Evolutionary conservation across 2,113 vertebrate species (phyloP).

Genomic region (Alligator sinensis): DNA sequence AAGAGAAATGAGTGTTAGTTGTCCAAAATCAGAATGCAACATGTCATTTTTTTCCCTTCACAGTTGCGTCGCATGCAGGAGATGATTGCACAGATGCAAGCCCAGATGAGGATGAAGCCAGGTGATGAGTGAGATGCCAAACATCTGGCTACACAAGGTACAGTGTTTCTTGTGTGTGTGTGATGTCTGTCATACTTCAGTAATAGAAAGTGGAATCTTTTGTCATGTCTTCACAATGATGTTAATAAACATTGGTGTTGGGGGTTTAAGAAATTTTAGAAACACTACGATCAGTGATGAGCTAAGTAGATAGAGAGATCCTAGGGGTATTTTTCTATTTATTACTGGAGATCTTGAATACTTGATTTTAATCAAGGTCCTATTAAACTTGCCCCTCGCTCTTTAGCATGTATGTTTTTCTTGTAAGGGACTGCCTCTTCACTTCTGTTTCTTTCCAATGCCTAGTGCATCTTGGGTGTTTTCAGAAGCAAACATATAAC

Average conservation of each 20-base stretch:
- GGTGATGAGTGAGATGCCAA: conserved; percentile 80
- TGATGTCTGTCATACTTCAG: background rate
- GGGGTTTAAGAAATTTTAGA: background rate
- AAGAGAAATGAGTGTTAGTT: background rate
- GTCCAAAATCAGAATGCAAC: background rate
- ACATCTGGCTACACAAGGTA: conserved; percentile 38
- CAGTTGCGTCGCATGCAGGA: conserved; percentile 91
- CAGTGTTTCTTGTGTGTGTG: background rate
- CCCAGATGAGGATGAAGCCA: conserved; percentile 89
- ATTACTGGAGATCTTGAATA: background rate
- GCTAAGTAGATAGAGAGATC: background rate
- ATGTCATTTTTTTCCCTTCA: background rate
- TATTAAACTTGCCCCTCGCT: no score
- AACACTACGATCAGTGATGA: background rate
- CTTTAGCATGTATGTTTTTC: no score
- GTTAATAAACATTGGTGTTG: background rate
- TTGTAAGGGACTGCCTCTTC: no score
- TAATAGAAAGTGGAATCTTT: background rate
- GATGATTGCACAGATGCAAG: conserved; percentile 92
- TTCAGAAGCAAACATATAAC: background rate
- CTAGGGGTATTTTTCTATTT: background rate
- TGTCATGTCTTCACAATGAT: background rate
- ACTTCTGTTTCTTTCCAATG: background rate
- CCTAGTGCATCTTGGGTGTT: background rate
- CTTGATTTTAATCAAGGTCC: no score